Evolutionary conservation across 2,888 invertebrate genomes (phyloP).

Genomic region (Peribatodes rhomboidaria): DNA sequence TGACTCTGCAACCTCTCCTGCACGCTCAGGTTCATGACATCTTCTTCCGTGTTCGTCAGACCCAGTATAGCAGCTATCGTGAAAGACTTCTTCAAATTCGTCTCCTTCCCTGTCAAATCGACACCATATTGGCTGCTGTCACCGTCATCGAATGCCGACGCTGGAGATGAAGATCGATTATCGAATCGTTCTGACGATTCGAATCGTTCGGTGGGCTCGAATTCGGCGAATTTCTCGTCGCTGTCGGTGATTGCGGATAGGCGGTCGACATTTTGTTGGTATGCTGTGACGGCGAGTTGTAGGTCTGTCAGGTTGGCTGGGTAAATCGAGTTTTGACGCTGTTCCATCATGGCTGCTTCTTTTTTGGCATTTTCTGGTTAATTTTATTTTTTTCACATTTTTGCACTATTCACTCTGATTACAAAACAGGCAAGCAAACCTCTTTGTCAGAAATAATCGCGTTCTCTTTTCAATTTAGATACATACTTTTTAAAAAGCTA

Average conservation of each 20-base stretch:
- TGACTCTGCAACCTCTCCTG: slow-evolving; percentile 80
- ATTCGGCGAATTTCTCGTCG: slow-evolving; percentile 53
- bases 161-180: slow-evolving; percentile 71
- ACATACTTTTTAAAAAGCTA: slow-evolving; percentile 13
- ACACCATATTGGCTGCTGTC: slow-evolving; percentile 78
- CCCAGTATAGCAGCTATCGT: slow-evolving; percentile 96
- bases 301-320: slow-evolving; percentile 74
- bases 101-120: slow-evolving; percentile 77
- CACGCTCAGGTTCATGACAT: slow-evolving; percentile 85
- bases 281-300: slow-evolving; percentile 67
- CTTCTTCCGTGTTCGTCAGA: slow-evolving; percentile 85
- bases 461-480: background rate
- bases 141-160: slow-evolving; percentile 74
- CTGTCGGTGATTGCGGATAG: slow-evolving; percentile 61
- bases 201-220: slow-evolving; percentile 41
- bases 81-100: slow-evolving; percentile 89
- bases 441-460: background rate
- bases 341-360: slow-evolving; percentile 71
- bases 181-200: slow-evolving; percentile 62
- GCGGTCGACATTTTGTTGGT: slow-evolving; percentile 72
- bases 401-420: slow-evolving; percentile 6
- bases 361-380: slow-evolving; percentile 51
- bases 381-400: slow-evolving; percentile 12
- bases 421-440: background rate
- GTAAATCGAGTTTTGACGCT: slow-evolving; percentile 68